Conservation (phyloP, 2,113 vertebrate species). For the Dryoscopus gambensis region DNA sequence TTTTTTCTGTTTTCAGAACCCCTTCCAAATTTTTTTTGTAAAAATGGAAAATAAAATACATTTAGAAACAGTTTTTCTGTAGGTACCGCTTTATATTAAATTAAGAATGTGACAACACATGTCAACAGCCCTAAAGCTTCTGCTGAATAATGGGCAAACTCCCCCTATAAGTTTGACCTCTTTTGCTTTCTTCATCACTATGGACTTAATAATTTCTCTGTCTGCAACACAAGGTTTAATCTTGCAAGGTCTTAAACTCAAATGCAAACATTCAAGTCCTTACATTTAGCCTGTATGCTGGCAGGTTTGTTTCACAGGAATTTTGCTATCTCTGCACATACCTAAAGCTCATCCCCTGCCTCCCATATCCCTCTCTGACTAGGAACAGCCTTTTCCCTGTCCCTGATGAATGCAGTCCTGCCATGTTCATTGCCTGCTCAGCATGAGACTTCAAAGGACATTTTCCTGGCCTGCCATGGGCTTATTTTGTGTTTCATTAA, state of each 20-base stretch:
- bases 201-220: not conserved
- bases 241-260: not conserved
- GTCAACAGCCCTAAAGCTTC: not conserved
- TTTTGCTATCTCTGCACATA: not conserved
- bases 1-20: not conserved
- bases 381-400: not conserved
- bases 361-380: not conserved
- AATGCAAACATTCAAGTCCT: not conserved
- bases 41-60: not conserved
- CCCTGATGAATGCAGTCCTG: not conserved
- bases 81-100: not conserved
- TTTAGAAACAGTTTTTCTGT: not conserved
- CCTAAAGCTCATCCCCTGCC: not conserved
- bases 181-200: not conserved
- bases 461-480: not conserved
- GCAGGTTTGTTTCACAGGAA: not conserved
- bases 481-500: not conserved
- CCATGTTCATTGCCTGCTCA: not conserved
- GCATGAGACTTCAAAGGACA: not conserved
- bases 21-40: fast-evolving
- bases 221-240: not conserved
- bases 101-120: not conserved
- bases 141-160: not conserved
- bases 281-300: not conserved
- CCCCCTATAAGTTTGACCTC: not conserved